A percentile compares a stretch with the other conserved stretches of the same genome.
phyloP scores from a whole-genome alignment of 2,797 vertebrate genomes.

The Lindbergichthys nudifrons region DNA sequence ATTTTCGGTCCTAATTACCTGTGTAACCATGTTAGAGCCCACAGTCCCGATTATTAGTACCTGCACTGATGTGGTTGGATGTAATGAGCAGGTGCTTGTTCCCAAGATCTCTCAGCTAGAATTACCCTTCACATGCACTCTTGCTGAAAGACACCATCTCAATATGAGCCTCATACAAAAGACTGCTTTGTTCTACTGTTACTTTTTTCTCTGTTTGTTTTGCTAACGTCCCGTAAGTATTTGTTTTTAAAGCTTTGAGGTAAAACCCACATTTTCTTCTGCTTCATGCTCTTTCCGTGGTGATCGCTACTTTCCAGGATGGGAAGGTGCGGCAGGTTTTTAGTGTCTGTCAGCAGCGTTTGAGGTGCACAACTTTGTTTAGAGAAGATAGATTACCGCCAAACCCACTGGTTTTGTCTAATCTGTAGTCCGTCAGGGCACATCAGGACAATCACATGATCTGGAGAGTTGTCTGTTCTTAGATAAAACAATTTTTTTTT shows the following conservation, averaged over 20 bases:
- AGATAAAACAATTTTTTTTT: neutral
- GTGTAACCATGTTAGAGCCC: constrained; percentile 39
- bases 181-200: constrained; percentile 43
- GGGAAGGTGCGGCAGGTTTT: constrained; percentile 43
- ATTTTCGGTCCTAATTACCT: constrained; percentile 47
- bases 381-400: constrained; percentile 50
- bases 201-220: constrained; percentile 34
- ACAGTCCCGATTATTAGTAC: constrained; percentile 57
- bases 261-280: constrained; percentile 25
- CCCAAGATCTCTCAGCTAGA: constrained; percentile 56
- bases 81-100: constrained; percentile 77
- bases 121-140: constrained; percentile 61
- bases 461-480: constrained; percentile 2
- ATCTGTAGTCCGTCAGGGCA: constrained; percentile 47
- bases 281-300: neutral
- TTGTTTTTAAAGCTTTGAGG: constrained; percentile 42
- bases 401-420: constrained; percentile 50
- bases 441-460: constrained; percentile 36
- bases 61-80: constrained; percentile 70
- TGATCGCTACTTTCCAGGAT: constrained; percentile 31
- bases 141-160: constrained; percentile 59
- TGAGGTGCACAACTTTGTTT: constrained; percentile 46
- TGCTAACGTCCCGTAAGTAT: constrained; percentile 16
- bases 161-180: constrained; percentile 51
- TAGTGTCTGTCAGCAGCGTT: constrained; percentile 39